phyloP scores from a whole-genome alignment of 2,113 vertebrate species.

The Cavia aperea region DNA sequence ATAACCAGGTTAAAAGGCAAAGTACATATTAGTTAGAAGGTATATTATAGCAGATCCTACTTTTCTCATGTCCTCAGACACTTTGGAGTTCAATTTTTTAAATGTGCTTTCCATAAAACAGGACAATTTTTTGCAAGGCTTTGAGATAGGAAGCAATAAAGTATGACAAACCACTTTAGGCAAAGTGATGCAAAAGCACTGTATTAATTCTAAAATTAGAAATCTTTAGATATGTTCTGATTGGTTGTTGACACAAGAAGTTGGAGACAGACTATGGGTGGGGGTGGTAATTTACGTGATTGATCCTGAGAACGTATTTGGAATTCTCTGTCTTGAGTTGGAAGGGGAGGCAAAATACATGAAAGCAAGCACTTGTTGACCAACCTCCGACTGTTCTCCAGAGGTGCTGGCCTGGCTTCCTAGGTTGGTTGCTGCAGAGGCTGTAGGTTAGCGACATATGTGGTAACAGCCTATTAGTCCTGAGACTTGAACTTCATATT shows the following conservation, averaged over 20 bases:
- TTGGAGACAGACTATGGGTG: background rate
- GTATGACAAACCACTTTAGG: constrained; percentile 59
- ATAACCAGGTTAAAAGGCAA: background rate
- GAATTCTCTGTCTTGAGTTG: background rate
- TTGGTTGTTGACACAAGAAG: background rate
- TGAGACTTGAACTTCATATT: constrained; percentile 60
- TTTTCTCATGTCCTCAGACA: constrained; percentile 48
- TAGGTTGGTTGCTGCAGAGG: background rate
- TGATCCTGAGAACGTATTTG: background rate
- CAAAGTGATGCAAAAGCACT: background rate
- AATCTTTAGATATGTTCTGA: background rate
- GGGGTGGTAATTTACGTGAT: background rate
- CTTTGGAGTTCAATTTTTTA: constrained; percentile 39
- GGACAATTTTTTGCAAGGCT: constrained; percentile 38
- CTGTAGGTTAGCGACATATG: rapidly evolving
- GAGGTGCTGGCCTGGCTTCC: background rate
- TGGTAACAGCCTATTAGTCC: constrained; percentile 56
- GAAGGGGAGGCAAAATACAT: background rate
- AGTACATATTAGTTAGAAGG: background rate
- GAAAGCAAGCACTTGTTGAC: background rate
- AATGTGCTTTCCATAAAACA: constrained; percentile 51
- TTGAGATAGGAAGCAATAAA: constrained; percentile 56
- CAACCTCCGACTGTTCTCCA: background rate
- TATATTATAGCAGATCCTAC: constrained; percentile 4
- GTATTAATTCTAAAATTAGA: background rate